These are phyloP conservation scores for Platalea minor DNA, from an alignment of 2,797 vertebrate genomes.

Conservation along the genomic window DNA sequence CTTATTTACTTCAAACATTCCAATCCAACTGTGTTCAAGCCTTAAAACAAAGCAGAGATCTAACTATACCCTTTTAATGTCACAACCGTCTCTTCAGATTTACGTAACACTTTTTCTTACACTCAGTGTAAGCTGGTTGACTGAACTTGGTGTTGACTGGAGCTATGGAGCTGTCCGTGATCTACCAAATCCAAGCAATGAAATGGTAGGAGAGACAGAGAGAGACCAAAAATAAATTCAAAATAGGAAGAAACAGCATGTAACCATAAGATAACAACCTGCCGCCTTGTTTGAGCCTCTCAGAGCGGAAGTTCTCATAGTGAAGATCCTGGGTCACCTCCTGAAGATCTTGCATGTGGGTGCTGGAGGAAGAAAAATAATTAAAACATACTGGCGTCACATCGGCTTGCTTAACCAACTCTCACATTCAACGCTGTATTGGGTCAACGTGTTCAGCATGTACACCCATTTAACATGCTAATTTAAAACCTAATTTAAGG, in stretches of 20 bases:
- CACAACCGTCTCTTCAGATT: not conserved
- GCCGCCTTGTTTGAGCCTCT: conserved; percentile 94
- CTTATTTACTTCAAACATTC: not conserved
- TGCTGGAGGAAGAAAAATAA: conserved; percentile 74
- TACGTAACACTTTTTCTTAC: not conserved
- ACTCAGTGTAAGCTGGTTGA: not conserved
- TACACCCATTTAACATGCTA: not conserved
- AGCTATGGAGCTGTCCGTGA: not conserved
- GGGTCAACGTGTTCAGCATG: not conserved
- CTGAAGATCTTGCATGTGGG: conserved; percentile 98
- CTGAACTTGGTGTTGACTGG: not conserved
- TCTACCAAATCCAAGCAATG: not conserved
- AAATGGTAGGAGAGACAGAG: not conserved
- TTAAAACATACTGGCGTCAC: not conserved
- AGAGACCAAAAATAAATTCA: conserved; percentile 65
- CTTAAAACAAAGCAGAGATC: not conserved
- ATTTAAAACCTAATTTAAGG: not conserved
- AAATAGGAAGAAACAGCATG: conserved; percentile 77
- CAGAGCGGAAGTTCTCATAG: conserved; percentile 98
- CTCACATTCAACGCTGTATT: not conserved
- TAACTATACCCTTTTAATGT: not conserved
- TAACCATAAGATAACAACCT: conserved; percentile 85
- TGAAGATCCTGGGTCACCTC: conserved; percentile 99
- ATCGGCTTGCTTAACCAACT: not conserved
- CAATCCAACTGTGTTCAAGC: not conserved